These are phyloP conservation scores for pig (Sus scrofa) DNA, from an alignment of 2,113 vertebrate genomes.

Conservation along the genomic window T2T-Sscrofa CM000815.6:129898501-129899000, in stretches of 20 bases:
- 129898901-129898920: not conserved
- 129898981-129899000: not conserved
- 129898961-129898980: not conserved
- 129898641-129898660: not conserved
- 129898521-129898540: too few species aligned
- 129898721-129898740: not conserved
- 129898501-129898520: too few species aligned
- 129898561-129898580: too few species aligned
- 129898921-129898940: slow-evolving; percentile 37
- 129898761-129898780: not conserved
- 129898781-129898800: slow-evolving; percentile 7
- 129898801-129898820: not conserved
- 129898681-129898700: not conserved
- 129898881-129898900: not conserved
- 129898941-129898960: not conserved
- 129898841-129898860: not conserved
- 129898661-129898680: not conserved
- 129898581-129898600: too few species aligned
- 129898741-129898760: not conserved
- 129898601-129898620: too few species aligned
- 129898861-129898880: slow-evolving; percentile 26
- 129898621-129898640: not conserved
- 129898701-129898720: not conserved
- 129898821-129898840: slow-evolving; percentile 16
- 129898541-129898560: too few species aligned